Base-by-base conservation (phyloP, 35 echinoderm and acorn worm genomes). In the Ophioderma brevispina region DNA sequence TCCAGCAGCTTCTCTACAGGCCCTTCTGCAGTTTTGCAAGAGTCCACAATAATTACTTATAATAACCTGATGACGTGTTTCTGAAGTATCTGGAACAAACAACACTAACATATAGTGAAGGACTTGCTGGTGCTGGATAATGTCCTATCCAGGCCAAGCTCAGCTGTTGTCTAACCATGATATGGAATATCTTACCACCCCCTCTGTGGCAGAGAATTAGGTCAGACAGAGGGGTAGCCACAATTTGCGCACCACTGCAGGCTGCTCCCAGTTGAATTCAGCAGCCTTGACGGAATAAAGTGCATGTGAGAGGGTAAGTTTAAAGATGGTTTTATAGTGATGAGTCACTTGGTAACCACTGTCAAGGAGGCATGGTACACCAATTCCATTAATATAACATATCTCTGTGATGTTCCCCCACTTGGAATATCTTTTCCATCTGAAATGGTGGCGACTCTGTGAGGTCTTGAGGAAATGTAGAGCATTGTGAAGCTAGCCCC, bases 281-380 rank as follows among this genome's bases (percentile, higher is more conserved):
- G n/a, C n/a, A n/a, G n/a, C n/a, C n/a, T n/a, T n/a, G n/a, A n/a
- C n/a, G n/a, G n/a, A n/a, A n/a, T n/a, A n/a, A n/a, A n/a, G n/a
- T n/a, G n/a, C n/a, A n/a, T n/a, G n/a, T n/a, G n/a, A n/a, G n/a
- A n/a, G n/a, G n/a, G n/a, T n/a, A n/a, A 13, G 42, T 25, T 92
- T 43, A 38, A 95, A 92, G 19, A 95, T 55, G 39, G 77, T 79
- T 2, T 83, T 49, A 18, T 38, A 78, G 43, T 92, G 64, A 19
- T 88, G 38, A 37, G 94, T 95, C 0, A 95, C 89, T 31, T 95
- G 89, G 4, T 89, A 95, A 21, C 94, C 89, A 88, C 94, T 92
- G 76, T 92, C 94, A 28, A 95, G 15, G 15, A 92, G 49, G 40
- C 89, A 88, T 17, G 34, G 18, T 0, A 79, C 39, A 2, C 37